A percentile compares a stretch with the other conserved stretches of the same genome.
Evolutionary conservation across 2,888 invertebrate species (phyloP).

Genomic region (Hermaeophaga mercurialis): DNA sequence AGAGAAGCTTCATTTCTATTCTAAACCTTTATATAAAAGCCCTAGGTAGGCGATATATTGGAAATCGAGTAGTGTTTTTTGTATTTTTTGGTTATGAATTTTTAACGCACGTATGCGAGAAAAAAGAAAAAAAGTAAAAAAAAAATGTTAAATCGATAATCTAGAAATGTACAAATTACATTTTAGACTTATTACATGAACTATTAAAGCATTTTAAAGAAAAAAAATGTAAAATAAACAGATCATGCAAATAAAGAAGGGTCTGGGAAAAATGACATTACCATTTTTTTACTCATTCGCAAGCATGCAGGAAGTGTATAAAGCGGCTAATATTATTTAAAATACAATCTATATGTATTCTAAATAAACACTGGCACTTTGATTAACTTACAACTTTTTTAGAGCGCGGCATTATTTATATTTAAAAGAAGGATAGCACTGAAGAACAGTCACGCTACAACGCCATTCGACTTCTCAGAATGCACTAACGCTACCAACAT

Average conservation of each 20-base stretch:
- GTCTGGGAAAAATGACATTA: slow-evolving; percentile 54
- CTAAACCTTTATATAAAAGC: slow-evolving; percentile 29
- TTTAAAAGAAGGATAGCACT: slow-evolving; percentile 37
- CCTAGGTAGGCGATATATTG: slow-evolving; percentile 28
- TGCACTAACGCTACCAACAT: slow-evolving; percentile 56
- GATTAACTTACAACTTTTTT: slow-evolving; percentile 55
- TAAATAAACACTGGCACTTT: slow-evolving; percentile 37
- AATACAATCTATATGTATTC: slow-evolving; percentile 35
- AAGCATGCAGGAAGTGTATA: slow-evolving; percentile 46
- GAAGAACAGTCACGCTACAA: slow-evolving; percentile 48
- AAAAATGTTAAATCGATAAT: slow-evolving; percentile 33
- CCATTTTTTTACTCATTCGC: slow-evolving; percentile 52
- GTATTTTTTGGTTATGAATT: slow-evolving; percentile 59
- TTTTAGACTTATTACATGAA: slow-evolving; percentile 18
- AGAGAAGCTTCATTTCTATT: slow-evolving; percentile 18
- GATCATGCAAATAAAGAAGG: slow-evolving; percentile 43
- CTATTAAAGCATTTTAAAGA: slow-evolving; percentile 38
- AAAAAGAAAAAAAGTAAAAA: slow-evolving; percentile 41
- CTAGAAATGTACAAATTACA: slow-evolving; percentile 10
- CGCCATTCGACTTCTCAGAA: slow-evolving; percentile 54
- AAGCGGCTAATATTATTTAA: slow-evolving; percentile 37
- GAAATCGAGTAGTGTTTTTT: slow-evolving; percentile 45
- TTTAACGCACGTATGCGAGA: slow-evolving; percentile 50
- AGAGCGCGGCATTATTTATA: slow-evolving; percentile 56
- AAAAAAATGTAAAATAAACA: slow-evolving; percentile 51